Evolutionary conservation across 2,888 invertebrate species (phyloP), one percentile per base, ranked within the genome.

Genomic region (Campoplex capitator): DNA sequence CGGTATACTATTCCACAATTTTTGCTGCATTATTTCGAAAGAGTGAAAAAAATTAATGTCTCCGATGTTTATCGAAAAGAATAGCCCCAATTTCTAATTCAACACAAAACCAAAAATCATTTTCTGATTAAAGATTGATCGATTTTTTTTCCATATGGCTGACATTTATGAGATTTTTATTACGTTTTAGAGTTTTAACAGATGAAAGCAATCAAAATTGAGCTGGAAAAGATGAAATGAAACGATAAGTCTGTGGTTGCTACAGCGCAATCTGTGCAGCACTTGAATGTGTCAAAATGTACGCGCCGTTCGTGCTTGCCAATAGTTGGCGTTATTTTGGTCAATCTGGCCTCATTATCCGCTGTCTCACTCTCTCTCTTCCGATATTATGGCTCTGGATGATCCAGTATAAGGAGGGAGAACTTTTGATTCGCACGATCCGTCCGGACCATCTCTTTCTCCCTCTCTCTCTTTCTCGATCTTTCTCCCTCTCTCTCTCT

Each of bases 291-390:
- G 75, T 28, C 18, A 81, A 70, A 78, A 45, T 68, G 76, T 73
- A 75, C 78, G 74, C 70, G 70, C 85, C 74, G 84, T 86, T 76
- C 70, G 81, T 28, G 81, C 77, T 88, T 89, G 86, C 86, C 88
- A 86, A 86, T 82, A 83, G 65, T 83, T 76, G 65, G 68, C 77
- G 82, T 88, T 85, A 88, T 83, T 83, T 86, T 83, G 84, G 75
- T 67, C 85, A 56, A 70, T 42, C 74, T 70, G 81, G 81, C 62
- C 67, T 42, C 70, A 75, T 56, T 68, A 38, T 32, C 48, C n/a
- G 35, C 71, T 48, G 38, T 68, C 54, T 68, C 54, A 42, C 38
- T 78, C 54, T 56, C 74, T 82, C 11, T 68, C 4, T 82, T 80
- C 62, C 83, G 80, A 83, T 81, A 77, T 77, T 77, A 54, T 62